A percentile compares a stretch with the other conserved stretches of the same genome.
Conservation (phyloP, 2,888 invertebrate genomes). For the Ormyrus nitidulus region DNA sequence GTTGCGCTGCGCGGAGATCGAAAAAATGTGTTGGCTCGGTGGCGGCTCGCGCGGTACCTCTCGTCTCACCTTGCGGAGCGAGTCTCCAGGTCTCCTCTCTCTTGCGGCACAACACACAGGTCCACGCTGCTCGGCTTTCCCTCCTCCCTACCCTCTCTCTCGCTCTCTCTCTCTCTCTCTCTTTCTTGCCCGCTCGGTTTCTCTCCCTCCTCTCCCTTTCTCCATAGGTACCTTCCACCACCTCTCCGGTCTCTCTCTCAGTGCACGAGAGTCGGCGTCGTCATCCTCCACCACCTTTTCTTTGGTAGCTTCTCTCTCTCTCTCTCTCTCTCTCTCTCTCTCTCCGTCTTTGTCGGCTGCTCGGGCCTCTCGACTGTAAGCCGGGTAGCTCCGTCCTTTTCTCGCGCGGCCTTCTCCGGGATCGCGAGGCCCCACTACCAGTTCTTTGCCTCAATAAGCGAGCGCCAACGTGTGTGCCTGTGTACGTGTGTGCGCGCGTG, state of each 20-base stretch:
- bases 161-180: conserved; percentile 44
- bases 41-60: too few relatives aligned
- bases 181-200: conserved; percentile 38
- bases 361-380: conserved; percentile 10
- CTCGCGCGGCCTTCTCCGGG: conserved; percentile 33
- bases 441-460: too few relatives aligned
- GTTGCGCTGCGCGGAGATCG: too few relatives aligned
- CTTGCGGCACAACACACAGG: conserved; percentile 71
- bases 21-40: too few relatives aligned
- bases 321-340: conserved; percentile 51
- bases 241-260: conserved; percentile 52
- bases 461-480: background rate
- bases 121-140: conserved; percentile 52
- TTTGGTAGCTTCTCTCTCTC: conserved; percentile 47
- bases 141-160: conserved; percentile 55
- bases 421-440: conserved; percentile 51
- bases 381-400: too few relatives aligned
- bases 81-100: conserved; percentile 73
- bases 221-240: conserved; percentile 51
- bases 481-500: background rate
- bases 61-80: conserved; percentile 74
- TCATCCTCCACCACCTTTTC: conserved; percentile 52
- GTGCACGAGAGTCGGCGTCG: conserved; percentile 14
- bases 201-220: conserved; percentile 57
- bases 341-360: conserved; percentile 31